Percentiles rank a stretch among this genome's conserved stretches.
Evolutionary conservation across 2,797 vertebrate genomes (phyloP).

Genomic region (Pseudotriccus pelzelni): DNA sequence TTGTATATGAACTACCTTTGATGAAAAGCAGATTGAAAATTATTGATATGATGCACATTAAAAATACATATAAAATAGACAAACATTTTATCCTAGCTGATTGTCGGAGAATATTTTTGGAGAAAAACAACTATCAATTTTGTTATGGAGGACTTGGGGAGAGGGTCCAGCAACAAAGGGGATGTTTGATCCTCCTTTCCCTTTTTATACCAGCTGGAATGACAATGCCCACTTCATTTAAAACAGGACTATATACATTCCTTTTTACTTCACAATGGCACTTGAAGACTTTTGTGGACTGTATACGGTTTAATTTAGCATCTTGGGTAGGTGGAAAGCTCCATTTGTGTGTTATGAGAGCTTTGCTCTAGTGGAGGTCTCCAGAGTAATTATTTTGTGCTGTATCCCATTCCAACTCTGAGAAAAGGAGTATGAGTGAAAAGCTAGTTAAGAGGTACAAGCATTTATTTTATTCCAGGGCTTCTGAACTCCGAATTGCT

Average conservation of each 20-base stretch:
- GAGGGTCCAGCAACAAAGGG: background rate
- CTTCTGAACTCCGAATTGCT: constrained; percentile 3
- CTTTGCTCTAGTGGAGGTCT: background rate
- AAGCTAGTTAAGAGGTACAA: constrained; percentile 15
- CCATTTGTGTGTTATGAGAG: background rate
- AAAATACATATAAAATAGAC: background rate
- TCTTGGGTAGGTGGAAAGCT: background rate
- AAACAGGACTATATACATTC: background rate
- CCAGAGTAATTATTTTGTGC: constrained; percentile 5
- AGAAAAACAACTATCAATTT: background rate
- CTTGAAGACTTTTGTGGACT: background rate
- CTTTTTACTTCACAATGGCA: background rate
- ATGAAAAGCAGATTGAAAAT: background rate
- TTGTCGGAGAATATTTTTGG: background rate
- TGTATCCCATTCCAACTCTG: background rate
- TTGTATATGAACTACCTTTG: background rate
- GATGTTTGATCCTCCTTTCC: background rate
- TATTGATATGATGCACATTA: background rate
- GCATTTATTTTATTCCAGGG: constrained; percentile 23
- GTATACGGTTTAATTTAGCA: background rate
- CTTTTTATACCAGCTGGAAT: background rate
- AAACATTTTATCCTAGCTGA: background rate
- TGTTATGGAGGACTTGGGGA: background rate
- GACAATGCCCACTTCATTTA: background rate
- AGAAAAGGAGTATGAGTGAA: background rate